These are phyloP conservation scores for Leiothrix lutea DNA, from an alignment of 2,113 vertebrate species.

Conservation along the genomic window DNA sequence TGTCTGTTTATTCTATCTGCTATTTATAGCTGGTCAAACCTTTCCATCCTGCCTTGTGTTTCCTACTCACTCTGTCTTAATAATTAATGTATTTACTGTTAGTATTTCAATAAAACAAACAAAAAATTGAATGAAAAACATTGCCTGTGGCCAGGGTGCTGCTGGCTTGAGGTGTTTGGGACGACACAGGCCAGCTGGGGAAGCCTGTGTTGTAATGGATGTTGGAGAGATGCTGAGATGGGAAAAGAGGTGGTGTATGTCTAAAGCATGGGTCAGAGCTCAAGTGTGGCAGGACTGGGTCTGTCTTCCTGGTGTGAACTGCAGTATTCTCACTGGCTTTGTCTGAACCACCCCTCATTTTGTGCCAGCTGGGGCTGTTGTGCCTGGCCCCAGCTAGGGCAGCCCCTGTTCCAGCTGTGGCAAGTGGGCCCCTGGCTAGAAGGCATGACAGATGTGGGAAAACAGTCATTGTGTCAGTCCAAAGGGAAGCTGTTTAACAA, in stretches of 20 bases:
- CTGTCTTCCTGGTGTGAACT: not conserved
- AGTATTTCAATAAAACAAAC: slow-evolving; percentile 2
- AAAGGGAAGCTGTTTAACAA: not conserved
- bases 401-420: not conserved
- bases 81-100: not conserved
- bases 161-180: not conserved
- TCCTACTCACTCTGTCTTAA: not conserved
- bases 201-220: not conserved
- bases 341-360: not conserved
- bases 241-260: not conserved
- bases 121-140: not conserved
- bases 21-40: slow-evolving; percentile 39
- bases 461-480: fast-evolving
- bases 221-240: not conserved
- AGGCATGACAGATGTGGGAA: not conserved
- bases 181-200: not conserved
- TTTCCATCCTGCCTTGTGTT: not conserved
- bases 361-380: not conserved
- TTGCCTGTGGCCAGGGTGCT: not conserved
- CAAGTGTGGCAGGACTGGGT: not conserved
- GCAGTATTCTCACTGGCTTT: not conserved
- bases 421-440: not conserved
- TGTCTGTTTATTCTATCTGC: slow-evolving; percentile 31
- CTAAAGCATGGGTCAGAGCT: not conserved
- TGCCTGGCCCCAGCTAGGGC: not conserved